These are phyloP conservation scores for Dromiciops gliroides DNA, from an alignment of 2,113 vertebrate species.

Conservation along the genomic window DNA sequence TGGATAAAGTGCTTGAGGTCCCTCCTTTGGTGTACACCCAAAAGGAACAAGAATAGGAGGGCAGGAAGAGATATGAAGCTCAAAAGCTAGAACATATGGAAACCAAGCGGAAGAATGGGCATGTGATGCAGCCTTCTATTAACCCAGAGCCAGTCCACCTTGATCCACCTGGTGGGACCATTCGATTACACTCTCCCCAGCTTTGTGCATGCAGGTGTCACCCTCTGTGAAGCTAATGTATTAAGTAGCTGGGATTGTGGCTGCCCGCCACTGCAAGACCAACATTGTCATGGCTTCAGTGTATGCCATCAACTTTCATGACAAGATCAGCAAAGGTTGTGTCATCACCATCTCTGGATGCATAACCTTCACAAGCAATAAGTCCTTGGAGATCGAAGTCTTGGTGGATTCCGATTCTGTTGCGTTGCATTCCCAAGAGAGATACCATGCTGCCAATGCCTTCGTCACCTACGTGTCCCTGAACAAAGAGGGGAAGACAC, in stretches of 20 bases:
- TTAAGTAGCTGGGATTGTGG: conserved; percentile 95
- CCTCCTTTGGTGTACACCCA: conserved; percentile 92
- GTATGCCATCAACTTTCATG: conserved; percentile 96
- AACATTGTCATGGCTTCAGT: conserved; percentile 96
- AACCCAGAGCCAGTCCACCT: too few species aligned
- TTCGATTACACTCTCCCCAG: too few species aligned
- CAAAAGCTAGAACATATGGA: conserved; percentile 93
- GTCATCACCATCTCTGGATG: too few species aligned
- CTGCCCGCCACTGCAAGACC: conserved; percentile 94
- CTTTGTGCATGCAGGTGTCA: conserved; percentile 94
- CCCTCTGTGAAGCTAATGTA: conserved; percentile 99
- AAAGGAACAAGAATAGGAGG: conserved; percentile 90
- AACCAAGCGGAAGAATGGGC: conserved; percentile 89
- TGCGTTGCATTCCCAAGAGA: too few species aligned
- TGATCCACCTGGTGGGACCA: too few species aligned
- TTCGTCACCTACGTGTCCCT: too few species aligned
- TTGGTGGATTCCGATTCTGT: too few species aligned
- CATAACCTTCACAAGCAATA: too few species aligned
- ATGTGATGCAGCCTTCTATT: conserved; percentile 81
- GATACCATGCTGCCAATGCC: too few species aligned
- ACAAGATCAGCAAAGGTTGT: conserved; percentile 98
- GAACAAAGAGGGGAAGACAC: too few species aligned
- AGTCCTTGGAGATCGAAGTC: too few species aligned
- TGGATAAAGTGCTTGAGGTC: conserved; percentile 93
- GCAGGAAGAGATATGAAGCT: conserved; percentile 92